phyloP scores from a whole-genome alignment of 1,140 invertebrate species.

The Drosophila cardini region DNA sequence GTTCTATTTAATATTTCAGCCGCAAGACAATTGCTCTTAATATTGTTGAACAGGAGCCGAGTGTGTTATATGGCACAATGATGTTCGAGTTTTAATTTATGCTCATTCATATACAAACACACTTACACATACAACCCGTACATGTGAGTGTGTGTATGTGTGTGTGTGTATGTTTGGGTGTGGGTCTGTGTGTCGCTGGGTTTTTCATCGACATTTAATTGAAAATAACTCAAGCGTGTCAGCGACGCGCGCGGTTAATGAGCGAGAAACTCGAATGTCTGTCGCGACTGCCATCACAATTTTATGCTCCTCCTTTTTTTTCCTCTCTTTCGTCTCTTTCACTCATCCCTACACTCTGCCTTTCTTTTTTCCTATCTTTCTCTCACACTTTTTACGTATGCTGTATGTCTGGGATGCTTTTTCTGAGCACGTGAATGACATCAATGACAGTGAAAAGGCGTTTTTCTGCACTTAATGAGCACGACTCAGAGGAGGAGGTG shows the following conservation, averaged over 20 bases:
- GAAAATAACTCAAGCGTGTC: slow-evolving; percentile 83
- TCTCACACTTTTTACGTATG: slow-evolving; percentile 28
- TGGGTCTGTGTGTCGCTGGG: slow-evolving; percentile 55
- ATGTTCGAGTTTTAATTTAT: slow-evolving; percentile 77
- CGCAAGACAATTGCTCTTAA: slow-evolving; percentile 65
- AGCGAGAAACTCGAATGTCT: slow-evolving; percentile 82
- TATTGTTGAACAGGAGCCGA: slow-evolving; percentile 39
- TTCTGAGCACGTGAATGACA: slow-evolving; percentile 73
- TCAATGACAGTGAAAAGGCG: slow-evolving; percentile 79
- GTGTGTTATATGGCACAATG: slow-evolving; percentile 51
- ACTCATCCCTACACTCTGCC: background rate
- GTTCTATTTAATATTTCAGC: slow-evolving; percentile 49
- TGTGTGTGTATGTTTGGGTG: slow-evolving; percentile 18
- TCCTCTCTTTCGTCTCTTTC: background rate
- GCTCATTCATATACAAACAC: slow-evolving; percentile 47
- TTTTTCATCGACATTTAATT: slow-evolving; percentile 83
- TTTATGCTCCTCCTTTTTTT: slow-evolving; percentile 1
- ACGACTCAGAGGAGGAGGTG: slow-evolving; percentile 17
- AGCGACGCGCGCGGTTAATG: slow-evolving; percentile 81
- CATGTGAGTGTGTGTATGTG: slow-evolving; percentile 9
- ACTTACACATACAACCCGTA: slow-evolving; percentile 18
- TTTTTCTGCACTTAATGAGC: slow-evolving; percentile 79
- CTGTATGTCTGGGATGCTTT: slow-evolving; percentile 37
- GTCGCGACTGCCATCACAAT: slow-evolving; percentile 54
- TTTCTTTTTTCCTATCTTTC: slow-evolving; percentile 32